Evolutionary conservation across 1,140 invertebrate species (phyloP).

Genomic region (Drosophila albomicans): DNA sequence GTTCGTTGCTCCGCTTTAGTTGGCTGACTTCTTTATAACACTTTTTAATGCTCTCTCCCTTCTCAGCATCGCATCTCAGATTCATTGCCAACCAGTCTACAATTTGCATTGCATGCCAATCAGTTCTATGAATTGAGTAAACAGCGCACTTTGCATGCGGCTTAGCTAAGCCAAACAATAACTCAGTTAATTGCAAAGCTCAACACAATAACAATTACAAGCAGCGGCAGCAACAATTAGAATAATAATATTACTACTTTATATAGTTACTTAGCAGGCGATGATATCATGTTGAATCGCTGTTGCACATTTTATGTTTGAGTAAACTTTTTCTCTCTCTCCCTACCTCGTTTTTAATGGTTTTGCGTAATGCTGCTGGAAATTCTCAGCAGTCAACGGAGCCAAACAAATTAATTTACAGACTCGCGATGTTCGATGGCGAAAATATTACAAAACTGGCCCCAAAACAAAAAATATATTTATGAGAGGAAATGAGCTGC

Average conservation of each 20-base stretch:
- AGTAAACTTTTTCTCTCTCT: slow-evolving; percentile 8
- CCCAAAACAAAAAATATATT: slow-evolving; percentile 52
- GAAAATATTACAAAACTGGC: slow-evolving; percentile 73
- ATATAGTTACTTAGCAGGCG: neutral
- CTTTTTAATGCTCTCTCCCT: slow-evolving; percentile 1
- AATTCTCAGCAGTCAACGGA: slow-evolving; percentile 46
- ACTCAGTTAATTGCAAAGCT: slow-evolving; percentile 61
- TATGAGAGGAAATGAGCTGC: slow-evolving; percentile 66
- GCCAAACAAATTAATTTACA: slow-evolving; percentile 58
- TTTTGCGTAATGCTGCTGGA: slow-evolving; percentile 31
- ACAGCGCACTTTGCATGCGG: slow-evolving; percentile 39
- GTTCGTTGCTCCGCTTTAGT: slow-evolving; percentile 11
- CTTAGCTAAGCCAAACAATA: slow-evolving; percentile 50
- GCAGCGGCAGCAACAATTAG: slow-evolving; percentile 5
- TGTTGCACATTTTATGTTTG: slow-evolving; percentile 11
- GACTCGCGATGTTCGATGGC: slow-evolving; percentile 11
- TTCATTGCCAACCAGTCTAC: slow-evolving; percentile 37
- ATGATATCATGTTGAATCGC: slow-evolving; percentile 60
- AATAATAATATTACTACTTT: slow-evolving; percentile 22
- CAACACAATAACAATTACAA: slow-evolving; percentile 25
- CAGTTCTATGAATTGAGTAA: slow-evolving; percentile 40
- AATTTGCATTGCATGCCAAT: slow-evolving; percentile 48
- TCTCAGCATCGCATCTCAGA: neutral
- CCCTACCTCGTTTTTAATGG: slow-evolving; percentile 1
- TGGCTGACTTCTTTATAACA: neutral